Evolutionary conservation across 2,113 vertebrate species (phyloP), one percentile per base, ranked within the genome.

Genomic region (Varanus salvator): DNA sequence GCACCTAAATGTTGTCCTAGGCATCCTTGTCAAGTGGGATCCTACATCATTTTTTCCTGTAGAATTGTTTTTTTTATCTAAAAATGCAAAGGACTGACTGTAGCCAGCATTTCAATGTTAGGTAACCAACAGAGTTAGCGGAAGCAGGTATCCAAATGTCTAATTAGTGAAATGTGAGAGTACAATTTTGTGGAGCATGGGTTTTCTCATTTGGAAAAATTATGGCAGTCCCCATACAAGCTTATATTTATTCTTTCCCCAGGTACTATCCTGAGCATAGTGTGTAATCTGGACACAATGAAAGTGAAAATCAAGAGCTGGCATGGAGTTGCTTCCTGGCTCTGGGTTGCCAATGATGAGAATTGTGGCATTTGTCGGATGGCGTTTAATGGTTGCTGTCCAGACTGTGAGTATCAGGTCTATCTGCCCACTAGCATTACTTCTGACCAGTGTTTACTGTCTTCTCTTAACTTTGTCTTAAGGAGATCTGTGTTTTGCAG

Each of bases 291-390:
- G 8, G 7, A 23, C 23, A 74, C 44, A 87, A 98, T 99, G 98
- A 98, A 98, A 95, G 98, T 99, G 75, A 98, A 98, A 88, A 97
- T 99, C 60, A 98, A 98, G 80, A 98, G 98, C 95, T 99, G 99
- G 99, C 98, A 98, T 68, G 99, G 98, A 0, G 98, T 99, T 76
- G 99, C 99, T 2, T 98, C 99, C 4, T 99, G 99, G 99, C 95
- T 98, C 3, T 99, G 99, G 99, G 98, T 99, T 87, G 99, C 99
- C 68, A 99, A 99, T 60, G 99, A 99, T 90, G 99, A 99, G 64
- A 99, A 98, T 96, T 99, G 99, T 88, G 99, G 99, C 5, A 99
- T 99, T 96, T 99, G 99, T 96, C 97, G 99, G 90, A 98, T 99
- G 97, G 97, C 98, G 0, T 99, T 99, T 81, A 99, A 99, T 50